These are phyloP conservation scores for Sinocyclocheilus maitianheensis DNA, from an alignment of 2,113 vertebrate genomes.

Conservation along the genomic window DNA sequence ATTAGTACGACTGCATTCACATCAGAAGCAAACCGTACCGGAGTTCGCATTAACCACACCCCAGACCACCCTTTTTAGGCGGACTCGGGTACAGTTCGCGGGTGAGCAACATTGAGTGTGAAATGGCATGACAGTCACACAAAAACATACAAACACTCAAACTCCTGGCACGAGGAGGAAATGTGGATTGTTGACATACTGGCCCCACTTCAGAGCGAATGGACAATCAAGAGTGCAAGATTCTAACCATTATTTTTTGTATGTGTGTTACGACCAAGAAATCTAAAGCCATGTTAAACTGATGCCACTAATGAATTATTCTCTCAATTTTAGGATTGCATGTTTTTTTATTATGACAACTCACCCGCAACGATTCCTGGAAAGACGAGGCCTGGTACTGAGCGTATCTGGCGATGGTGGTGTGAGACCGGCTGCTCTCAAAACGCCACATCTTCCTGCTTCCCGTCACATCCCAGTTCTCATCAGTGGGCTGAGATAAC, in stretches of 20 bases:
- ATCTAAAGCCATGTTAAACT: neutral
- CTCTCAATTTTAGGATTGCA: neutral
- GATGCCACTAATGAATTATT: neutral
- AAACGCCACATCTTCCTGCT: slow-evolving; percentile 95
- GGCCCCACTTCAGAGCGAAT: neutral
- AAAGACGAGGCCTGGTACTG: slow-evolving; percentile 98
- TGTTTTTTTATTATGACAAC: slow-evolving; percentile 51
- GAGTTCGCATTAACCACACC: too few species aligned
- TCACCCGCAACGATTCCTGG: slow-evolving; percentile 96
- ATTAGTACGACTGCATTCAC: too few species aligned
- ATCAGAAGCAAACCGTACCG: too few species aligned
- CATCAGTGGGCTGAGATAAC: slow-evolving; percentile 91
- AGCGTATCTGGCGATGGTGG: slow-evolving; percentile 96
- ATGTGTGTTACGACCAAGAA: too few species aligned
- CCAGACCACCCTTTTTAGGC: too few species aligned
- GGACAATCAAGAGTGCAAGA: neutral
- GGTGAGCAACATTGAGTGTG: too few species aligned
- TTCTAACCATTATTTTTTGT: neutral
- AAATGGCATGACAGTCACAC: neutral
- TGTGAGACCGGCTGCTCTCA: slow-evolving; percentile 95
- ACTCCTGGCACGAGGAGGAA: neutral
- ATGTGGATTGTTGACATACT: too few species aligned
- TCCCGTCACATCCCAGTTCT: slow-evolving; percentile 97
- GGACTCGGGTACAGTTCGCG: too few species aligned
- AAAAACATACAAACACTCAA: neutral